phyloP scores from a whole-genome alignment of 1,140 invertebrate genomes.

The Cataglyphis hispanica region DNA sequence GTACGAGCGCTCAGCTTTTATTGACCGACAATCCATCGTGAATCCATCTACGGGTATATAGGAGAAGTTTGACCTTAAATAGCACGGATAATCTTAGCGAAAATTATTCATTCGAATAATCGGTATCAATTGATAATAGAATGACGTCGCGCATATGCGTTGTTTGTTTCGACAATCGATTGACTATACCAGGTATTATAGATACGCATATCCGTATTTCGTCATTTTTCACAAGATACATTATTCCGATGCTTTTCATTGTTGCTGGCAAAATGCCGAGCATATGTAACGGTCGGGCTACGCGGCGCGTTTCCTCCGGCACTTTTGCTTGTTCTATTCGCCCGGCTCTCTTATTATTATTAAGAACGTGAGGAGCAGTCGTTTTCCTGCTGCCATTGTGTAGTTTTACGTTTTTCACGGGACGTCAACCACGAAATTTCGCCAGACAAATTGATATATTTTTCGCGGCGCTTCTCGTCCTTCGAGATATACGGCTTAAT shows the following conservation, averaged over 20 bases:
- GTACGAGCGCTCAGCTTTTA: conserved; percentile 23
- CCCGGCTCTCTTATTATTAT: conserved; percentile 59
- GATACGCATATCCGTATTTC: conserved; percentile 44
- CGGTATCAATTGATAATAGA: conserved; percentile 18
- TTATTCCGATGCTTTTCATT: conserved; percentile 78
- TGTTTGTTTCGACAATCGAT: neutral
- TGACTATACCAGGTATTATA: neutral
- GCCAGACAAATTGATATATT: conserved; percentile 49
- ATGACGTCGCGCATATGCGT: conserved; percentile 10
- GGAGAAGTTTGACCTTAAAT: conserved; percentile 1
- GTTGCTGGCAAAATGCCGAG: conserved; percentile 79
- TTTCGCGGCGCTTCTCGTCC: neutral
- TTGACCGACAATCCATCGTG: conserved; percentile 5
- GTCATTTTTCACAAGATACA: conserved; percentile 71
- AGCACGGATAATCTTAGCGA: neutral
- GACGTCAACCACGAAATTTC: conserved; percentile 51
- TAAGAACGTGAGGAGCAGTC: conserved; percentile 29
- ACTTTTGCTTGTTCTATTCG: conserved; percentile 59
- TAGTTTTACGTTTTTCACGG: conserved; percentile 57
- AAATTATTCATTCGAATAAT: conserved; percentile 50
- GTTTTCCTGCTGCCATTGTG: conserved; percentile 22
- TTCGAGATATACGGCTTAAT: conserved; percentile 42
- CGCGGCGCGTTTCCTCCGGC: conserved; percentile 57
- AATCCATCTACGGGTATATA: conserved; percentile 10
- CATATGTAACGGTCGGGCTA: conserved; percentile 68